A percentile compares a stretch with the other conserved stretches of the same genome.
These are phyloP conservation scores for Thymelicus acteon DNA, from an alignment of 2,888 invertebrate genomes.

Conservation along the genomic window DNA sequence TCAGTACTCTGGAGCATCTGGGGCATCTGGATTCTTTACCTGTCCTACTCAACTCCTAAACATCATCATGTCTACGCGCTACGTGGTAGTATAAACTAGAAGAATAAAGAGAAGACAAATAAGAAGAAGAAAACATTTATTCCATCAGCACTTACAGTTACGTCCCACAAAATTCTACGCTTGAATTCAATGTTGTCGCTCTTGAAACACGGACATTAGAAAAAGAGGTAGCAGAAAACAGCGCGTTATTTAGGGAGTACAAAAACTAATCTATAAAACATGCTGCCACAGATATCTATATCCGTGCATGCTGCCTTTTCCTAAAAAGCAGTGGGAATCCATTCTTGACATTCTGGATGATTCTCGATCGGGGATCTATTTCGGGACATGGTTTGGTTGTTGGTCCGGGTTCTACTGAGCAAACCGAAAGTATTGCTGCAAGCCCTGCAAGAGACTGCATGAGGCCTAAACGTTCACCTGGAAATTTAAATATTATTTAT, in stretches of 20 bases:
- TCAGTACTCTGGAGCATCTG: too few species aligned
- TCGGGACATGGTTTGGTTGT: not conserved
- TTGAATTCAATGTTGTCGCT: too few species aligned
- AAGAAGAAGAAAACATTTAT: too few species aligned
- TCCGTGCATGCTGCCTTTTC: not conserved
- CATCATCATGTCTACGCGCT: too few species aligned
- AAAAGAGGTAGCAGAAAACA: too few species aligned
- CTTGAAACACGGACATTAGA: too few species aligned
- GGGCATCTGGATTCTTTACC: too few species aligned
- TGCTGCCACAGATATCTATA: not conserved
- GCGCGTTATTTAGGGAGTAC: not conserved
- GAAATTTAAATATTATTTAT: conserved; percentile 5
- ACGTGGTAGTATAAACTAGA: too few species aligned
- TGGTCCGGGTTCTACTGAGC: conserved; percentile 36
- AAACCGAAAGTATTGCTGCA: conserved; percentile 41
- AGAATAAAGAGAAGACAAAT: too few species aligned
- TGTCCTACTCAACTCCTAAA: too few species aligned
- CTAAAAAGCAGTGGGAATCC: conserved; percentile 11
- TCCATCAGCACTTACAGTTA: too few species aligned
- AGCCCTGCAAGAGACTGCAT: conserved; percentile 44
- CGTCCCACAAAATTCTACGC: too few species aligned
- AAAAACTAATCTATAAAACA: not conserved
- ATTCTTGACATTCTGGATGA: conserved; percentile 7
- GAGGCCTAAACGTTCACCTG: conserved; percentile 42
- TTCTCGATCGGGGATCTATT: conserved; percentile 2